Evolutionary conservation across 2,113 vertebrate species (phyloP).

Genomic region (Pollimyrus isidori): DNA sequence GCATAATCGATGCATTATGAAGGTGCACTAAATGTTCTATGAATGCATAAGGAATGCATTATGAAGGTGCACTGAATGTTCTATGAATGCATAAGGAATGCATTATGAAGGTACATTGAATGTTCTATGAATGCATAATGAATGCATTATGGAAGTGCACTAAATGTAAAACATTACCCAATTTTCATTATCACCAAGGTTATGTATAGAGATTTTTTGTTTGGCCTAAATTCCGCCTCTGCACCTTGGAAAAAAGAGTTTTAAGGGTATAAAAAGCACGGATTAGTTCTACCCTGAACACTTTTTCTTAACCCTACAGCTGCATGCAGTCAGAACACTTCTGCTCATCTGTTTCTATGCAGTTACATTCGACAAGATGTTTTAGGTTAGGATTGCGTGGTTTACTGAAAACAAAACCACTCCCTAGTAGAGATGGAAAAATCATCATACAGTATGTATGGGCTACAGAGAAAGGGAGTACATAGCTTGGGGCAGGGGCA

Average conservation of each 20-base stretch:
- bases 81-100: neutral
- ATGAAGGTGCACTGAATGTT: no score
- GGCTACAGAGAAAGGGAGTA: neutral
- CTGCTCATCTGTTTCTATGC: neutral
- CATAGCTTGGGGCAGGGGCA: neutral
- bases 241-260: neutral
- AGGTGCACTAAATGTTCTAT: no score
- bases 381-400: neutral
- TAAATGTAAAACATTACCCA: neutral
- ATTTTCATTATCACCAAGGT: neutral
- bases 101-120: neutral
- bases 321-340: neutral
- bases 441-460: neutral
- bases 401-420: neutral
- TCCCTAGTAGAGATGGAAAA: neutral
- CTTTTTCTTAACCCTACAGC: neutral
- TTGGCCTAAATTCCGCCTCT: neutral
- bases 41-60: no score
- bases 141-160: neutral
- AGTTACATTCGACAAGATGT: neutral
- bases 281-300: neutral
- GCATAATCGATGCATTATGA: no score
- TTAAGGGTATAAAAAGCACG: neutral
- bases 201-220: neutral
- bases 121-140: neutral